Percentiles rank a stretch among this genome's conserved stretches.
phyloP scores from a whole-genome alignment of 2,888 invertebrate species.

The Cephus rjabovi region DNA sequence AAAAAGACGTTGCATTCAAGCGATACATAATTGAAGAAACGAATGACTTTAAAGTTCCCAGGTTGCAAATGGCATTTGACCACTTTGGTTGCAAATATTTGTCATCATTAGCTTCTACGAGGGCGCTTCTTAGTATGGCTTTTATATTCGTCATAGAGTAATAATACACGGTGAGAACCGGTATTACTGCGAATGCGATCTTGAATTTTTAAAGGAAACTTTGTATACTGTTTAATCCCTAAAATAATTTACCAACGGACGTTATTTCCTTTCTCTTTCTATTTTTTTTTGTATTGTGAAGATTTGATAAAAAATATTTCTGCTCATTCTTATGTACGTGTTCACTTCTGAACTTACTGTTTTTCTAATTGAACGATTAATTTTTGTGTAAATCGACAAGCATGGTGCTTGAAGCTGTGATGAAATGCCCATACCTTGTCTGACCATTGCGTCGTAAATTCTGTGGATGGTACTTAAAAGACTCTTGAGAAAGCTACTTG shows the following conservation, averaged over 20 bases:
- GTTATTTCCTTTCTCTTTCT: not conserved
- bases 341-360: not conserved
- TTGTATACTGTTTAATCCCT: not conserved
- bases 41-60: not conserved
- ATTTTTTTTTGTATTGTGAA: not conserved
- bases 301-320: not conserved
- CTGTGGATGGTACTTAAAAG: not conserved
- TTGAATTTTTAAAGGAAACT: not conserved
- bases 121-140: not conserved
- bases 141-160: not conserved
- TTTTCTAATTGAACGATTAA: not conserved
- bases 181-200: not conserved
- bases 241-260: not conserved
- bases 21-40: not conserved
- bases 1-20: not conserved
- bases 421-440: not conserved
- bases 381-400: not conserved
- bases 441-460: not conserved
- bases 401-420: not conserved
- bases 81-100: conserved; percentile 2
- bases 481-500: not conserved
- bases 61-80: not conserved
- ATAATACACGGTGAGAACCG: not conserved
- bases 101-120: not conserved
- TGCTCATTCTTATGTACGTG: not conserved